Conservation (phyloP, 2,888 invertebrate species). For the Melinaea marsaeus region DNA sequence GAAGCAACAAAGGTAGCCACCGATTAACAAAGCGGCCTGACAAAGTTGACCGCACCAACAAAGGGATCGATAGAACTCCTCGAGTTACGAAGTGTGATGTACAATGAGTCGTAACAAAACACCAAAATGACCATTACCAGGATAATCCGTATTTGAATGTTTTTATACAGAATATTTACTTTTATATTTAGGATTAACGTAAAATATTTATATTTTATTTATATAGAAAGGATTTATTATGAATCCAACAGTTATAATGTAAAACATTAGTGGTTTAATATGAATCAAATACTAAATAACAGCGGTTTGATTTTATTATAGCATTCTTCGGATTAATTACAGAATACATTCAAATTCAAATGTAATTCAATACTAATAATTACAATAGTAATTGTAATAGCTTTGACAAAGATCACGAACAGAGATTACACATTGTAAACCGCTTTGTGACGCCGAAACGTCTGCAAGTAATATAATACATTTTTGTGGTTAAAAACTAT, state of each 20-base stretch:
- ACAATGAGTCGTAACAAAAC: constrained; percentile 29
- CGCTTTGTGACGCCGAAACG: constrained; percentile 27
- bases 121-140: constrained; percentile 27
- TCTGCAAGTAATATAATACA: constrained; percentile 29
- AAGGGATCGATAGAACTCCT: constrained; percentile 18
- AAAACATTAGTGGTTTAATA: background rate
- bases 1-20: background rate
- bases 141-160: constrained; percentile 17
- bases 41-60: constrained; percentile 1
- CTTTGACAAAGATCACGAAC: constrained; percentile 15
- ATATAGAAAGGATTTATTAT: too few relatives aligned
- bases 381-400: constrained; percentile 3
- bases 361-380: constrained; percentile 25
- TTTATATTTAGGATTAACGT: background rate
- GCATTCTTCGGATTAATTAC: background rate
- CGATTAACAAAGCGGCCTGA: background rate
- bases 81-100: constrained; percentile 36
- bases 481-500: background rate
- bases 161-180: constrained; percentile 1
- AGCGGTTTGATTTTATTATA: background rate
- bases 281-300: background rate
- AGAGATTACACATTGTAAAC: constrained; percentile 21
- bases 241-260: too few relatives aligned
- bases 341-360: constrained; percentile 1
- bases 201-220: too few relatives aligned